These are phyloP conservation scores for Ephialtes manifestator DNA, from an alignment of 2,888 invertebrate genomes.

Conservation along the genomic window DNA sequence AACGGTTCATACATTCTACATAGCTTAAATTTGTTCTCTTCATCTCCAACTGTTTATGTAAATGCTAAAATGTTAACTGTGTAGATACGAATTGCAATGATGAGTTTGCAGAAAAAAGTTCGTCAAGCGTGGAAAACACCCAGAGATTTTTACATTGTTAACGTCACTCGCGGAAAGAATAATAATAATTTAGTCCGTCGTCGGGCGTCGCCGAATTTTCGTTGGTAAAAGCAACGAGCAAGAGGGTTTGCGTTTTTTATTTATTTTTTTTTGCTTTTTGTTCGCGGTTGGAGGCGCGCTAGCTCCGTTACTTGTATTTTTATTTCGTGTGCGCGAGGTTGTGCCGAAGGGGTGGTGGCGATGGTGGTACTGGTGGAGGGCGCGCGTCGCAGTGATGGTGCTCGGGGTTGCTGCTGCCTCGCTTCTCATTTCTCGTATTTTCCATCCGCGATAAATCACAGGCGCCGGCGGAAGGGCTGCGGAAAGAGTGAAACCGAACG, in stretches of 20 bases:
- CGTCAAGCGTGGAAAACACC: constrained; percentile 4
- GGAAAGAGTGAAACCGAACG: constrained; percentile 72
- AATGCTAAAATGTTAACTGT: background rate
- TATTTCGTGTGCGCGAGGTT: constrained; percentile 51
- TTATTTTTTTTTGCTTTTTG: constrained; percentile 50
- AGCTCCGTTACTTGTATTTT: constrained; percentile 62
- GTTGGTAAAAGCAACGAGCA: constrained; percentile 59
- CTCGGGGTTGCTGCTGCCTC: constrained; percentile 68
- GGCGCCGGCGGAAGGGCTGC: constrained; percentile 80
- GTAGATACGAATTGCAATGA: background rate
- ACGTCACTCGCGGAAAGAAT: constrained; percentile 51
- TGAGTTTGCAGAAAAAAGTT: constrained; percentile 13
- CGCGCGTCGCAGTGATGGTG: constrained; percentile 58
- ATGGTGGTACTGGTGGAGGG: constrained; percentile 48
- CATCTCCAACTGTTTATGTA: background rate
- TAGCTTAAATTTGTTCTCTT: background rate
- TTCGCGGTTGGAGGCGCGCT: constrained; percentile 60
- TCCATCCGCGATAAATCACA: constrained; percentile 85
- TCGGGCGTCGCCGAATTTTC: constrained; percentile 65
- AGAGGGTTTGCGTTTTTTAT: background rate
- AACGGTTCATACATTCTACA: no score
- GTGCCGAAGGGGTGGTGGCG: constrained; percentile 49
- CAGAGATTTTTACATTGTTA: constrained; percentile 47
- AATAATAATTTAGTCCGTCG: constrained; percentile 64
- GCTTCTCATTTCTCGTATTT: constrained; percentile 85